phyloP scores from a whole-genome alignment of 2,113 vertebrate genomes.

The Saguinus midas region DNA sequence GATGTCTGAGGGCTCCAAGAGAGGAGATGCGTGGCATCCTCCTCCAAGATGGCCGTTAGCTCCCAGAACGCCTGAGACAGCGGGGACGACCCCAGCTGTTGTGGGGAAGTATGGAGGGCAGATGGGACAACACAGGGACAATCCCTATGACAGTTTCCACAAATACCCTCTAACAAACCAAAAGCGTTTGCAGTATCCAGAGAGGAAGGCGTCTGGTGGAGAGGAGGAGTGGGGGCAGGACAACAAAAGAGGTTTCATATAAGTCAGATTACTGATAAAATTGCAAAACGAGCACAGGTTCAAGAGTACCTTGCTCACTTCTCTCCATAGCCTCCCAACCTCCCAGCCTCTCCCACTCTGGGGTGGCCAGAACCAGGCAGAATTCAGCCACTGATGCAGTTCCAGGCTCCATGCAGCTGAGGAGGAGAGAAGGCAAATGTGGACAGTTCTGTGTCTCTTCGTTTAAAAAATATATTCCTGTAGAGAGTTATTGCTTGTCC shows the following conservation, averaged over 20 bases:
- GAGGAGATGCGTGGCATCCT: neutral
- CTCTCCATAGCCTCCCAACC: neutral
- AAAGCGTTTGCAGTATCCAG: constrained; percentile 11
- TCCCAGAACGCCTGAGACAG: neutral
- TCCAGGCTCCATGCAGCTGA: neutral
- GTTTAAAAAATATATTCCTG: constrained; percentile 64
- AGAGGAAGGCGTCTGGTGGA: neutral
- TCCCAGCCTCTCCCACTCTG: neutral
- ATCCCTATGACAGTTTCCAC: constrained; percentile 13
- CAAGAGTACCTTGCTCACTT: constrained; percentile 36
- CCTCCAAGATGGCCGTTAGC: neutral
- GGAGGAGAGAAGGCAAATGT: neutral
- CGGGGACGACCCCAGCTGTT: neutral
- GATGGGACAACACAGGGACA: neutral
- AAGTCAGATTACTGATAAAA: constrained; percentile 70
- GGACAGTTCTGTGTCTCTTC: constrained; percentile 57
- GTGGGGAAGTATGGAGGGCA: neutral
- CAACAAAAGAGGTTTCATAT: constrained; percentile 67
- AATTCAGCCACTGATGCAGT: neutral
- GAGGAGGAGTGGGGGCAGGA: neutral
- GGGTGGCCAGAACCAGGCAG: neutral
- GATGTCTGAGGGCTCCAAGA: neutral
- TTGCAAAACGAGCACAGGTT: constrained; percentile 50
- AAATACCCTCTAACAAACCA: neutral
- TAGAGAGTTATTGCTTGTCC: constrained; percentile 74